Conservation (phyloP, 2,888 invertebrate genomes). For the Lordiphosa andalusiaca region DNA sequence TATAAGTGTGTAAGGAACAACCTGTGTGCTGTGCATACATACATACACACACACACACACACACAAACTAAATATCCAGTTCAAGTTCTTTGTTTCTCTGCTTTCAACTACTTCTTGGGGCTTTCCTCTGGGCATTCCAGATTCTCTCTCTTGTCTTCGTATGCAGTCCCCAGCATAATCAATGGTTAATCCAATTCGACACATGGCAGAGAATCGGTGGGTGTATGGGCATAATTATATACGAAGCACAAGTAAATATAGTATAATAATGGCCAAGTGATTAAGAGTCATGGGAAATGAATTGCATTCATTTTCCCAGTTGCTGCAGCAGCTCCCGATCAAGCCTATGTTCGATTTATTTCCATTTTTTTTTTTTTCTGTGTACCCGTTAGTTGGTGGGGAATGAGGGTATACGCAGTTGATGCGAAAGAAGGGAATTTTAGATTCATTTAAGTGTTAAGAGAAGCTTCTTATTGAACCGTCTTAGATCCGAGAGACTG, state of each 20-base stretch:
- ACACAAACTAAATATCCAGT: too few relatives aligned
- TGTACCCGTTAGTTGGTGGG: too few relatives aligned
- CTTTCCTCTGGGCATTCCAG: constrained; percentile 11
- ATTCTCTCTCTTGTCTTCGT: constrained; percentile 12
- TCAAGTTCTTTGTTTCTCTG: constrained; percentile 1
- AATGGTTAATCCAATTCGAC: constrained; percentile 66
- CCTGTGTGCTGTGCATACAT: too few relatives aligned
- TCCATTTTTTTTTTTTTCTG: background rate
- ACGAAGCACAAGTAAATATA: constrained; percentile 56
- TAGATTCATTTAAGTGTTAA: too few relatives aligned
- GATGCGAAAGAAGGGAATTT: too few relatives aligned
- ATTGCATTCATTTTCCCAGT: constrained; percentile 70
- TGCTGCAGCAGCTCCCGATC: constrained; percentile 13
- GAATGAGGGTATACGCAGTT: too few relatives aligned
- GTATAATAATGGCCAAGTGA: constrained; percentile 64
- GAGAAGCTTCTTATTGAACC: too few relatives aligned
- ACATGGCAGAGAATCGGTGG: constrained; percentile 44
- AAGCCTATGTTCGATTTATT: constrained; percentile 5
- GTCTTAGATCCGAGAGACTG: too few relatives aligned
- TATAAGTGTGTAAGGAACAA: too few relatives aligned
- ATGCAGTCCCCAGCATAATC: constrained; percentile 14
- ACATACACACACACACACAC: too few relatives aligned
- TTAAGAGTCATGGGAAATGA: constrained; percentile 73
- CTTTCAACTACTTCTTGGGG: constrained; percentile 9
- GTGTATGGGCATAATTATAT: constrained; percentile 63